phyloP scores from a whole-genome alignment of 2,888 invertebrate species.

The Spatulosminthurus flaviceps region DNA sequence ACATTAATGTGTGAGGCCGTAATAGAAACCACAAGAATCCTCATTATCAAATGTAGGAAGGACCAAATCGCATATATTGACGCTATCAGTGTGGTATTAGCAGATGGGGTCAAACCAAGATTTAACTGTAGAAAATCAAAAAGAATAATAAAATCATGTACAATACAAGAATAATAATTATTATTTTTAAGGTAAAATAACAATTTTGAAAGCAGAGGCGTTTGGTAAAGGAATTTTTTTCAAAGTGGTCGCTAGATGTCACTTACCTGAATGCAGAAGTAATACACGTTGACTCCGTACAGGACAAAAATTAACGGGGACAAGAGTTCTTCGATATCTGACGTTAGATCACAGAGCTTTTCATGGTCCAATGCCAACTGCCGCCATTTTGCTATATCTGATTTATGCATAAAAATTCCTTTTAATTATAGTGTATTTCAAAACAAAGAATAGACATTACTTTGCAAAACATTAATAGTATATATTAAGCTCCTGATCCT shows the following conservation, averaged over 20 bases:
- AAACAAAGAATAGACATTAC: background rate
- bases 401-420: no score
- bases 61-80: constrained; percentile 59
- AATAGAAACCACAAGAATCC: constrained; percentile 52
- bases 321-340: constrained; percentile 50
- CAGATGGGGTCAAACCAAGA: constrained; percentile 51
- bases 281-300: constrained; percentile 58
- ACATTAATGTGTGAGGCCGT: constrained; percentile 54
- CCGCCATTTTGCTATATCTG: constrained; percentile 56
- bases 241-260: background rate
- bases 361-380: constrained; percentile 55
- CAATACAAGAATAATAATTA: background rate
- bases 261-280: constrained; percentile 58
- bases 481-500: no score
- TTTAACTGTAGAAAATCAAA: constrained; percentile 47
- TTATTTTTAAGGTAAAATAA: background rate
- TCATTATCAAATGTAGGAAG: constrained; percentile 53
- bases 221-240: background rate
- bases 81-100: constrained; percentile 43
- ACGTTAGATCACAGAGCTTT: constrained; percentile 49
- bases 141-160: no score
- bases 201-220: background rate
- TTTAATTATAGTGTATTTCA: no score
- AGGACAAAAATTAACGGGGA: constrained; percentile 58
- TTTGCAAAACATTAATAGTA: no score